phyloP scores from a whole-genome alignment of 2,113 vertebrate genomes.

The Trematocara marginatum region DNA sequence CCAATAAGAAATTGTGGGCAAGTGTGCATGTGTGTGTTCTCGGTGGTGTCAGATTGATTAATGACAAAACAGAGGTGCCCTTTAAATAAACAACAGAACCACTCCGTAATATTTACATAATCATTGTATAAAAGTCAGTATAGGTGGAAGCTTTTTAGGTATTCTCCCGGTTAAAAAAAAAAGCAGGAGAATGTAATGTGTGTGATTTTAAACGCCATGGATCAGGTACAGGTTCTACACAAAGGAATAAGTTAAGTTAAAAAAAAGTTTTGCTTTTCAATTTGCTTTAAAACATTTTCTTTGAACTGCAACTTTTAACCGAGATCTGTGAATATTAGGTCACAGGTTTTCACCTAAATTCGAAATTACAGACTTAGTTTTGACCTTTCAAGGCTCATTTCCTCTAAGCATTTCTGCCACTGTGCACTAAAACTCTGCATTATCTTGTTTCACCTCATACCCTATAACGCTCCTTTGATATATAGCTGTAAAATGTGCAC shows the following conservation, averaged over 20 bases:
- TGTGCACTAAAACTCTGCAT: not conserved
- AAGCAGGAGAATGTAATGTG: not conserved
- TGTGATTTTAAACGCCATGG: not conserved
- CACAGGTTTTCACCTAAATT: not conserved
- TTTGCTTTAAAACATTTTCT: not conserved
- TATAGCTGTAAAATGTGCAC: not conserved
- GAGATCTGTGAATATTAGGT: not conserved
- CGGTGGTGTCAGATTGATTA: not conserved
- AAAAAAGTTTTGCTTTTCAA: not conserved
- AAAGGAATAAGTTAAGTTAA: not conserved
- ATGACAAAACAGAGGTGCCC: not conserved
- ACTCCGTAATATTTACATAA: not conserved
- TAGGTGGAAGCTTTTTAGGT: not conserved
- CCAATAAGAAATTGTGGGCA: not conserved
- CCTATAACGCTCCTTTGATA: not conserved
- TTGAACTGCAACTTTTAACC: not conserved
- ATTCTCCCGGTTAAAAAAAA: not conserved
- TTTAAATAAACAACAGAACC: not conserved
- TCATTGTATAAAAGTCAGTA: not conserved
- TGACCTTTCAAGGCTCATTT: not conserved
- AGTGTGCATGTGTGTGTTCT: slow-evolving; percentile 10
- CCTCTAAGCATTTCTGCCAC: not conserved
- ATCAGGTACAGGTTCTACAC: not conserved
- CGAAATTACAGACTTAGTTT: not conserved
- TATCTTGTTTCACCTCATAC: not conserved